Base-by-base conservation (phyloP, 2,888 invertebrate genomes). In the Agonum fuliginosum region DNA sequence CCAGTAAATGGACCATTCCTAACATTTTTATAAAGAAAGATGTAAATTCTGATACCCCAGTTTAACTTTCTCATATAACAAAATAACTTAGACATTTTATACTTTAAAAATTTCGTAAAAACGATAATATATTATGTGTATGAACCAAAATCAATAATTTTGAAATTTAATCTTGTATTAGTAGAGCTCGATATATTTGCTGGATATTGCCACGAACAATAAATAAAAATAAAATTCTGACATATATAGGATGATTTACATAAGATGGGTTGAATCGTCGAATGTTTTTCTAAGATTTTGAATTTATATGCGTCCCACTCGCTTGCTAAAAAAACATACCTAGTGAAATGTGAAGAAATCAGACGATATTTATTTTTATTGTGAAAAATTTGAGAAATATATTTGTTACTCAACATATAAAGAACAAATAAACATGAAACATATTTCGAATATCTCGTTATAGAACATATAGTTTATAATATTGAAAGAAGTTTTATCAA, bases 191-290 rank as follows among this genome's bases (percentile, higher is more conserved):
- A n/a, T n/a, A n/a, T n/a, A n/a, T n/a, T n/a, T n/a, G n/a, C n/a
- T n/a, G 20, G 37, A 37, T 37, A n/a, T n/a, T n/a, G n/a, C 17
- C 6, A 46, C 17, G 46, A 46, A 37, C 37, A 12, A 37, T 37
- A 37, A 46, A 46, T 46, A 54, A 24, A 54, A 54, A 54, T 54
- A 54, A 51, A 24, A 22, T 24, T 54, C 22, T 54, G 54, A 54
- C 24, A 24, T 10, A 22, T 22, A 24, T 24, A 3, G 22, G 12
- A 54, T 54, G 5, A 54, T 54, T 27, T 24, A 24, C 22, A 24
- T 24, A 54, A 6, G 6, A 46, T 46, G 46, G 46, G 14, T 46
- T 0, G 46, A 17, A 46, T 17, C 14, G 17, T 46, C 19, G 46
- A 46, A 46, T 17, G 46, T 37, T 37, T 37, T 37, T 37, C 37